These are phyloP conservation scores for Eriocheir sinensis DNA, from an alignment of 1,140 invertebrate species.

Conservation along the genomic window DNA sequence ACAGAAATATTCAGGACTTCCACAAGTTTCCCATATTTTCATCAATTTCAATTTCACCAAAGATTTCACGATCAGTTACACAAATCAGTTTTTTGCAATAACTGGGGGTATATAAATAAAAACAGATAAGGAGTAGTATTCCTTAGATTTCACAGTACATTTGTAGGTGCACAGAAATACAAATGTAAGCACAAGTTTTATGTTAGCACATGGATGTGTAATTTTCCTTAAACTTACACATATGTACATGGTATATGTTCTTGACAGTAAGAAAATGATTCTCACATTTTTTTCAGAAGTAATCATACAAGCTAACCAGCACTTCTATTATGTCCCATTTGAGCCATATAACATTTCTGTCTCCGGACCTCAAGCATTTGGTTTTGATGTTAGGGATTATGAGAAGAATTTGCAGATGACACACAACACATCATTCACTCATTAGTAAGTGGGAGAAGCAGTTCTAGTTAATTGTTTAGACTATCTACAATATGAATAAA, in stretches of 20 bases:
- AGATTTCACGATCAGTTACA: conserved; percentile 50
- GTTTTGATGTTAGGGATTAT: conserved; percentile 75
- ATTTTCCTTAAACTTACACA: conserved; percentile 26
- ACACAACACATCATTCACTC: conserved; percentile 75
- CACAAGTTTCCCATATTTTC: conserved; percentile 54
- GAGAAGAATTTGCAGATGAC: conserved; percentile 71
- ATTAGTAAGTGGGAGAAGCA: conserved; percentile 75
- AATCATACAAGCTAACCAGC: conserved; percentile 65
- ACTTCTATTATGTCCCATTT: conserved; percentile 67
- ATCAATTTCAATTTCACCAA: conserved; percentile 36
- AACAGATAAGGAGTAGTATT: not conserved
- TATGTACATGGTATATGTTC: not conserved
- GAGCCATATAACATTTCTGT: conserved; percentile 76
- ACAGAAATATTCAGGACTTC: conserved; percentile 18
- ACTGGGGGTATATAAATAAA: conserved; percentile 42
- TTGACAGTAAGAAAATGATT: not conserved
- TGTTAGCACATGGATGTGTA: not conserved
- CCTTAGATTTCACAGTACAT: conserved; percentile 3
- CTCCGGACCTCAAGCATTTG: conserved; percentile 74
- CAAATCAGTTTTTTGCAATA: not conserved
- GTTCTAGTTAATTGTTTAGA: conserved; percentile 66
- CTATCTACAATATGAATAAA: conserved; percentile 73
- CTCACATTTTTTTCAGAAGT: not conserved
- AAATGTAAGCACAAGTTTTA: conserved; percentile 24
- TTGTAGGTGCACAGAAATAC: conserved; percentile 5